Evolutionary conservation across 2,797 vertebrate species (phyloP), one percentile per base, ranked within the genome.

Genomic region (Gadopsis bispinosus): DNA sequence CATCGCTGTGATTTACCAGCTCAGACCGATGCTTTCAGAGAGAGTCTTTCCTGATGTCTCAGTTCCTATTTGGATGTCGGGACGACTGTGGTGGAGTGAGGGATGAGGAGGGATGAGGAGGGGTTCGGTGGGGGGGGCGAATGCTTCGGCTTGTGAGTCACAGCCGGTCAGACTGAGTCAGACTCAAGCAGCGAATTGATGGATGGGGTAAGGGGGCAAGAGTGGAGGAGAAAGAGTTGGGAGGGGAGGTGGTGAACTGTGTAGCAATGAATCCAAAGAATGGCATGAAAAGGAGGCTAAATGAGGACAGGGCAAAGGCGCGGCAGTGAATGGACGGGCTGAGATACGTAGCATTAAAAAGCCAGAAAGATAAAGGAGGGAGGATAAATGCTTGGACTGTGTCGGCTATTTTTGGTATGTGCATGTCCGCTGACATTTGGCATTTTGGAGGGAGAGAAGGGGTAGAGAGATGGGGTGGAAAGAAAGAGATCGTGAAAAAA

Each of bases 201-300:
- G 90, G 91, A 93, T 91, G 92, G 65, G 74, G 55, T 63, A 60
- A 1, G 31, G 73, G 84, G 84, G 83, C 82, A 86, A 84, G 75
- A 88, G 89, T 37, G 76, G 73, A 64, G 48, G 84, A 55, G 80
- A 56, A 70, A 64, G 76, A 83, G 81, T 69, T 47, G 54, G 78
- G 79, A 81, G 87, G 88, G 88, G 89, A 84, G 90, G 89, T 76
- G 90, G 83, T 20, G 77, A 86, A 85, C 86, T 86, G 87, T 88
- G 79, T 80, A 79, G 86, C 5, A 51, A 87, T 91, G 84, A 89
- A 87, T 91, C 86, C 26, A 19, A 78, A 89, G 90, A 92, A 94
- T 86, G 88, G 89, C 54, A 86, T 94, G 91, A 93, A 91, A 92
- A 91, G 88, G 71, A 81, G 84, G 77, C 68, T 29, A 37, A 79